These are phyloP conservation scores for Acrobasis repandana DNA, from an alignment of 2,888 invertebrate genomes.

Conservation along the genomic window DNA sequence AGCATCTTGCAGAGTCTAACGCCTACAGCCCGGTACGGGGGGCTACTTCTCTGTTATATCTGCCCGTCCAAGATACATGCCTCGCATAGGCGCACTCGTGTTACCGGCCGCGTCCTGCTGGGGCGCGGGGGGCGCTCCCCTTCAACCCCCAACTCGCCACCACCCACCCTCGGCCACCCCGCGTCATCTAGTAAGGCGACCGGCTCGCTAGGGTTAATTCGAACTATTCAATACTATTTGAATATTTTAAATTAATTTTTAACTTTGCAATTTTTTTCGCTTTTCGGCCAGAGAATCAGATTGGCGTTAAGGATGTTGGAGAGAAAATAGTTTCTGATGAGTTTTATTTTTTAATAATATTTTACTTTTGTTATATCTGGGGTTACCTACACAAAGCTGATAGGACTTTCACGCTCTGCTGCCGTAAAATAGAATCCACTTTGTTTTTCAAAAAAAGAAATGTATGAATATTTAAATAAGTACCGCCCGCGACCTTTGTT, in stretches of 20 bases:
- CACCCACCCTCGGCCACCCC: slow-evolving; percentile 56
- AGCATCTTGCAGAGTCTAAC: slow-evolving; percentile 48
- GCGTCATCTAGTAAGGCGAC: slow-evolving; percentile 78
- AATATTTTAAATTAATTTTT: slow-evolving; percentile 66
- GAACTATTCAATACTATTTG: slow-evolving; percentile 73
- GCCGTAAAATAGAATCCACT: too few species aligned
- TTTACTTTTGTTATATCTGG: neutral
- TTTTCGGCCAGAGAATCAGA: neutral
- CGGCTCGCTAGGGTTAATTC: slow-evolving; percentile 79
- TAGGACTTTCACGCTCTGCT: too few species aligned
- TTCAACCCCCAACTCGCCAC: slow-evolving; percentile 40
- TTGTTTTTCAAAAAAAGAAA: too few species aligned
- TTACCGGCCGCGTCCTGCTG: slow-evolving; percentile 80
- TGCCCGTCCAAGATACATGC: slow-evolving; percentile 83
- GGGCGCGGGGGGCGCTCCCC: slow-evolving; percentile 39
- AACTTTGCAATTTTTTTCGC: slow-evolving; percentile 37
- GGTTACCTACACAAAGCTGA: neutral
- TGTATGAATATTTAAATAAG: too few species aligned
- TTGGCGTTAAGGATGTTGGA: neutral
- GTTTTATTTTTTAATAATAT: neutral
- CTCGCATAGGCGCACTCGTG: slow-evolving; percentile 83
- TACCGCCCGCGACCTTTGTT: too few species aligned
- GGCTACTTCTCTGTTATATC: slow-evolving; percentile 83
- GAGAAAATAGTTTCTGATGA: neutral
- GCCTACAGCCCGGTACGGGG: slow-evolving; percentile 73